Conservation (phyloP, 2,113 vertebrate genomes). For the Serilophus lunatus region DNA sequence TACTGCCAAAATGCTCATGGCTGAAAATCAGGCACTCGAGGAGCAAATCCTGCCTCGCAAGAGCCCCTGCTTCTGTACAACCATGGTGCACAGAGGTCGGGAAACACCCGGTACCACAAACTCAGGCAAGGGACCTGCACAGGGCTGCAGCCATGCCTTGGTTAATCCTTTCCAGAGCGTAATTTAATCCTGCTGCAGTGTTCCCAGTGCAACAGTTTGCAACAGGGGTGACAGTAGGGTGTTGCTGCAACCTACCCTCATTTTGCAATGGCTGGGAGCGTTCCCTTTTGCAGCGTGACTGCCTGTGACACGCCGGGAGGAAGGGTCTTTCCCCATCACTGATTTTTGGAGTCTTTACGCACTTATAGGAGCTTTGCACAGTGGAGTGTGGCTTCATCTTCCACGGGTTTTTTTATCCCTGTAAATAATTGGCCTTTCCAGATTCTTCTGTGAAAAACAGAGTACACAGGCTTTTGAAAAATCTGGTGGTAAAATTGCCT, state of each 20-base stretch:
- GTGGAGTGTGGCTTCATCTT: not conserved
- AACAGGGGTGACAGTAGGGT: not conserved
- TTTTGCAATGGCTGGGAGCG: not conserved
- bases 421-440: not conserved
- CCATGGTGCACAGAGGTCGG: fast-evolving
- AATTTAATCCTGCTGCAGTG: not conserved
- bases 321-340: not conserved
- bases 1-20: fast-evolving
- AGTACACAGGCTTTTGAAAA: not conserved
- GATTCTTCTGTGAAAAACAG: not conserved
- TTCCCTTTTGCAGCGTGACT: fast-evolving
- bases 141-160: not conserved
- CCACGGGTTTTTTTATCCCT: not conserved
- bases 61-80: fast-evolving
- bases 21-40: fast-evolving
- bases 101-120: too few species aligned
- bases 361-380: not conserved
- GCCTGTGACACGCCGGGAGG: not conserved
- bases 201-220: not conserved
- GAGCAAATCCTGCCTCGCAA: not conserved
- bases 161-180: not conserved
- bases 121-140: not conserved
- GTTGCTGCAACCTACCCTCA: not conserved
- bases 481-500: slow-evolving; percentile 19
- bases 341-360: not conserved